Evolutionary conservation across 2,113 vertebrate species (phyloP), one percentile per base, ranked within the genome.

Genomic region (Phylloscopus trochilus): DNA sequence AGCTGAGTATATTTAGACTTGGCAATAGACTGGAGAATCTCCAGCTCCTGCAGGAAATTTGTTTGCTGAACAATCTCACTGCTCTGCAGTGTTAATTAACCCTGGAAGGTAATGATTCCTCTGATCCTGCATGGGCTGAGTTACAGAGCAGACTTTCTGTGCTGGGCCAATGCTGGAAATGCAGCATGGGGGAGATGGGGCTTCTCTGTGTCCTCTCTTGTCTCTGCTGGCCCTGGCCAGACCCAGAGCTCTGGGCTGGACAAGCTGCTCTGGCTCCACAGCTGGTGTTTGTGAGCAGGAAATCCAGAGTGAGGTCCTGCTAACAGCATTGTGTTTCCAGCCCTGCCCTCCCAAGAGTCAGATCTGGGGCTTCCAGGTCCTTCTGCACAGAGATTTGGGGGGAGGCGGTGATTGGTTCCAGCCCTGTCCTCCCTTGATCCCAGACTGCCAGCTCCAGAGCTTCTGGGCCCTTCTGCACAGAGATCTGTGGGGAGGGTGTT

Each of bases 231-330:
- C 56, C 20, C 28, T 0, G 0, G 56, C 24, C 83, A 74, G 75
- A 56, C 28, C n/a, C 35, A 6, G 51, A 79, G 82, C 27, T 58
- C 44, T 31, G 19, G 30, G 49, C 1, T 41, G 66, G 33, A 44
- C 52, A 18, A 2, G 20, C 51, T 83, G 51, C 58, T 74, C 39
- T 56, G 46, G 47, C 56, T 81, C 33, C 33, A 14, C 73, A 90
- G 75, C 58, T 93, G 94, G 67, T 95, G 95, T 81, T 90, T 83
- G 63, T 83, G 96, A 79, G 70, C 91, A 67, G 84, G 51, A 92
- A 58, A 70, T 89, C 94, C 80, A 9, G 21, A 53, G 62, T 33
- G 37, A 90, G 64, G 62, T 83, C n/a, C 55, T 21, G 5, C 37
- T 64, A 7, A 52, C 67, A 35, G 39, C 23, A 13, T 35, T 78